A percentile compares a stretch with the other conserved stretches of the same genome.
phyloP scores from a whole-genome alignment of 2,888 invertebrate species.

The Napeogenes inachia region DNA sequence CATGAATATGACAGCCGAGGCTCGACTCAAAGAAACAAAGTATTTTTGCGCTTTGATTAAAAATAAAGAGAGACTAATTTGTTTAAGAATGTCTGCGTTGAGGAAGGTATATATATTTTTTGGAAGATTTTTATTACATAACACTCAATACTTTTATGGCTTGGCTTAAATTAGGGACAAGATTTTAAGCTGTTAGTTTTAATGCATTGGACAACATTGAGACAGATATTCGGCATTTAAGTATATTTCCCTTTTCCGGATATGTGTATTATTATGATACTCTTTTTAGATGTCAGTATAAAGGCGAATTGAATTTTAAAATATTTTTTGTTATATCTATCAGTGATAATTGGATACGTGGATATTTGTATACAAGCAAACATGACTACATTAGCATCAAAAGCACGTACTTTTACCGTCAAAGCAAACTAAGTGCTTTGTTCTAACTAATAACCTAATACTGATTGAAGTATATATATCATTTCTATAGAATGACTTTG shows the following conservation, averaged over 20 bases:
- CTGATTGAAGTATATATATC: neutral
- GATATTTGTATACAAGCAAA: neutral
- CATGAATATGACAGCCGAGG: constrained; percentile 16
- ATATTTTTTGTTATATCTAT: neutral
- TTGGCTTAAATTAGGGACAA: no score
- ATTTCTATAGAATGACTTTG: neutral
- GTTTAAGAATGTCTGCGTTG: neutral
- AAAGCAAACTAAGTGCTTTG: neutral
- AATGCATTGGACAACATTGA: no score
- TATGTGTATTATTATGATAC: no score
- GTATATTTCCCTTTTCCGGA: no score
- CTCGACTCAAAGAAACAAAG: constrained; percentile 6
- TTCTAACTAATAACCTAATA: neutral
- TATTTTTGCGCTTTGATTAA: constrained; percentile 5
- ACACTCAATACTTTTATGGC: no score
- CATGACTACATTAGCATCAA: neutral
- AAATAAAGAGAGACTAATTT: neutral
- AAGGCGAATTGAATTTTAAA: neutral
- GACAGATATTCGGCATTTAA: no score
- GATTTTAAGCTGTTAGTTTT: no score
- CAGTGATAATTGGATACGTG: neutral
- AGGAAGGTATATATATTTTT: no score
- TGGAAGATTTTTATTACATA: no score
- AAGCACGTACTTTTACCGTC: neutral
- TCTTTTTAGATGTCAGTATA: no score